Base-by-base conservation (phyloP, 2,797 vertebrate species). In the Malurus leucopterus region DNA sequence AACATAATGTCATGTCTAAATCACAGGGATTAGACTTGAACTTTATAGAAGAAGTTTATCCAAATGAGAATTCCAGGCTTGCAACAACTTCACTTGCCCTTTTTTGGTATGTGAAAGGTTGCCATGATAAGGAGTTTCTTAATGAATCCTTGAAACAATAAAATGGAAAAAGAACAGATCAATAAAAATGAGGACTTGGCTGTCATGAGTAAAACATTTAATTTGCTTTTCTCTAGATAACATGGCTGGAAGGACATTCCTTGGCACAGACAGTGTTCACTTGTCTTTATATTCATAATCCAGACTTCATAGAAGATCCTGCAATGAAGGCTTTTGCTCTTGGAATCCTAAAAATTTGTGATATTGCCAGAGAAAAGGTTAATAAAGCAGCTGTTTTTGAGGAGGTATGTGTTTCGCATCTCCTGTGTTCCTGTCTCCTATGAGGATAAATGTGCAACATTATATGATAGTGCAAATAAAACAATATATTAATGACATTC, bases 301-400 rank as follows among this genome's bases (percentile, higher is more conserved):
- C 99, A 11, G 99, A 99, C 95, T 97, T 99, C 76, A 99, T 99
- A 94, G 99, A 99, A 96, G 99, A 99, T 95, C 98, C 99, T 55
- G 98, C 99, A 57, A 99, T 99, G 95, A 99, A 99, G 96, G 98
- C 99, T 74, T 99, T 99, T 95, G 98, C 99, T 88, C 96, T 99
- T 32, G 99, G 99, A 51, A 98, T 99, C 92, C 97, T 99, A 83
- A 99, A 99, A 96, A 98, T 99, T 86, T 99, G 99, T 89, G 99
- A 99, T 95, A 99, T 99, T 72, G 98, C 99, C 78, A 98, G 99
- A 78, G 99, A 99, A 96, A 99, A 99, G 95, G 98, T 99, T 94
- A 99, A 99, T 96, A 99, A 99, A 97, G 99, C 99, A 50, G 99
- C 99, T 84, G 99, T 99, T 82, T 99, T 99, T 90, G 99, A 99